Percentiles rank a stretch among this genome's conserved stretches.
Evolutionary conservation across 2,797 vertebrate species (phyloP).

Genomic region (Protosalanx chinensis): DNA sequence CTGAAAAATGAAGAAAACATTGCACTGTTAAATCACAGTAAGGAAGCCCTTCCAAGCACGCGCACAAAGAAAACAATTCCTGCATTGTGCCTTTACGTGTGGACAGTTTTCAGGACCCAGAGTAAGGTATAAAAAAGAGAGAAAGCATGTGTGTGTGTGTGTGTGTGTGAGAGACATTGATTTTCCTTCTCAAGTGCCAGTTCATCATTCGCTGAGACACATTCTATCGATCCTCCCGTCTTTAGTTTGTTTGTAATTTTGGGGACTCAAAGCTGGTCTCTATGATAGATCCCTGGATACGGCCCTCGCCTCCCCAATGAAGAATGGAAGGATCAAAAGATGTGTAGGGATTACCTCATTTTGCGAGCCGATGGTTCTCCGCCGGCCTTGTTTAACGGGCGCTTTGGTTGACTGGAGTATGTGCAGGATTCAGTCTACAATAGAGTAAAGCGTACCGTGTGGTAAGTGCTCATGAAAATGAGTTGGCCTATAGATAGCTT

Average conservation of each 20-base stretch:
- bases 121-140: slow-evolving; percentile 16
- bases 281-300: slow-evolving; percentile 67
- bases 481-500: background rate
- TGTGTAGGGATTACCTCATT: slow-evolving; percentile 61
- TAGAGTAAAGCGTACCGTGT: background rate
- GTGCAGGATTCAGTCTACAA: background rate
- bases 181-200: slow-evolving; percentile 73
- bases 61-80: slow-evolving; percentile 34
- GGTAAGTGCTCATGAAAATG: background rate
- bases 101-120: slow-evolving; percentile 42
- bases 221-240: slow-evolving; percentile 67
- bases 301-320: slow-evolving; percentile 53
- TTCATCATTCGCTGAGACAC: slow-evolving; percentile 79
- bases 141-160: background rate
- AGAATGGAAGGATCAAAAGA: slow-evolving; percentile 61
- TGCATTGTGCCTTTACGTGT: slow-evolving; percentile 26
- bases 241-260: slow-evolving; percentile 82
- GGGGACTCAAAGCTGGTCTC: slow-evolving; percentile 68
- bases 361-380: slow-evolving; percentile 36
- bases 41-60: slow-evolving; percentile 29
- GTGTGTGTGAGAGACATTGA: slow-evolving; percentile 66
- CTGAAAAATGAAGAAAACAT: slow-evolving; percentile 58
- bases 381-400: slow-evolving; percentile 23
- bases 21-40: slow-evolving; percentile 52
- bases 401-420: background rate